Base-by-base conservation (phyloP, 2,888 invertebrate genomes). In the Zele albiditarsus region DNA sequence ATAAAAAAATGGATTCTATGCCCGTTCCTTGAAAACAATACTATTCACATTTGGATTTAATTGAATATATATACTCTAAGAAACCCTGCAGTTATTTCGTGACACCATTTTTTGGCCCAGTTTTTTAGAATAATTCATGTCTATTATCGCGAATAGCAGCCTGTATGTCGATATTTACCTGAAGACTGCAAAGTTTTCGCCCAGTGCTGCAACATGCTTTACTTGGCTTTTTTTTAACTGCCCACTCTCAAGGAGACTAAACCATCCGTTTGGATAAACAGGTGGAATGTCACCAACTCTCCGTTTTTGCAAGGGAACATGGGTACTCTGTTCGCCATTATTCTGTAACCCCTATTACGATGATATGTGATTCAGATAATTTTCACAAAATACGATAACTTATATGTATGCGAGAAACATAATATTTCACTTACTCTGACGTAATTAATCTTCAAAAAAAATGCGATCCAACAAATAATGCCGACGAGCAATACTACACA, bases 261-360 rank as follows among this genome's bases (percentile, higher is more conserved):
- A 97, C 97, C 97, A 97, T 0, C 97, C 97, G 84, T 97, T 97
- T 0, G 97, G 97, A 86, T 92, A 97, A 0, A 96, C 95, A 0
- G 97, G 97, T 0, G 96, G 97, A 2, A 95, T 86, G 0, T 91
- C 90, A 0, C 95, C 95, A 6, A 93, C 89, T 73, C 91, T 91
- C 8, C 94, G 89, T 53, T 78, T 80, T 71, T 80, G 82, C 60
- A 76, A 66, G 16, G 65, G 74, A 10, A 70, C 31, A 33, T 60
- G 76, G 67, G 74, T 73, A 16, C 38, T 28, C n/a, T 27, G 33
- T 42, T 14, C 5, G 6, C 8, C n/a, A 27, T 28, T 14, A 28
- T 14, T 67, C 27, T 46, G 27, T 16, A 42, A 31, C 20, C 25
- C 67, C 60, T 53, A 49, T 65, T 10, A 27, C 6, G 10, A 63